Evolutionary conservation across 2,888 invertebrate species (phyloP), one percentile per base, ranked within the genome.

Genomic region (Eupithecia abbreviata): DNA sequence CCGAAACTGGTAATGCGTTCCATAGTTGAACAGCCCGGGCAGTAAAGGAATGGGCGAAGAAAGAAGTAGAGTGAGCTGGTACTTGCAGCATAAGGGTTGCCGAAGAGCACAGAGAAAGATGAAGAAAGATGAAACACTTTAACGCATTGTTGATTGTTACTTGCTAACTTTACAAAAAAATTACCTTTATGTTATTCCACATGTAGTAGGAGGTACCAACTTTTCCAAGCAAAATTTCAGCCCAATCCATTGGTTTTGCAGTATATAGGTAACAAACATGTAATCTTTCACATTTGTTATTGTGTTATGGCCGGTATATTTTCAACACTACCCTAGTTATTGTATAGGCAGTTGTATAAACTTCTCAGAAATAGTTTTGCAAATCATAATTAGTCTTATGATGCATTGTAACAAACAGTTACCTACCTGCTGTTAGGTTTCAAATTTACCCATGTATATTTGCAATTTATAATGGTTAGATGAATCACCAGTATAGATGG

Each of bases 401-500:
- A 42, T 42, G 42, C 13, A 18, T 55, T 73, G n/a, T 30, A 73
- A 43, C 70, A 55, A 65, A 70, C 49, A 71, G 41, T 4, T 55
- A 58, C 49, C 68, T 74, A 66, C 30, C 30, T 62, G 65, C 62
- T 66, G 18, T 41, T 66, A n/a, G 18, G 45, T 72, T 18, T 42
- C 43, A 12, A 67, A 72, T 45, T 18, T 55, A 49, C 66, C 69
- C 72, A 67, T 71, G 30, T 75, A 73, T 73, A 67, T 75, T 68
- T 75, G 71, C 7, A 73, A 62, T 62, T 62, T 49, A 69, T 15
- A 18, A 58, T 74, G 49, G 45, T 66, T 49, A 67, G 66, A 75
- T 78, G 77, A 78, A 71, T 78, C 77, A 78, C 68, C 72, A 67
- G n/a, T 5, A 6, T 71, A 71, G 65, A 62, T 71, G 58, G 49